Evolutionary conservation across 23 tunicate genomes (phyloP), one percentile per base, ranked within the genome.

Genomic region (Pegea sp.): DNA sequence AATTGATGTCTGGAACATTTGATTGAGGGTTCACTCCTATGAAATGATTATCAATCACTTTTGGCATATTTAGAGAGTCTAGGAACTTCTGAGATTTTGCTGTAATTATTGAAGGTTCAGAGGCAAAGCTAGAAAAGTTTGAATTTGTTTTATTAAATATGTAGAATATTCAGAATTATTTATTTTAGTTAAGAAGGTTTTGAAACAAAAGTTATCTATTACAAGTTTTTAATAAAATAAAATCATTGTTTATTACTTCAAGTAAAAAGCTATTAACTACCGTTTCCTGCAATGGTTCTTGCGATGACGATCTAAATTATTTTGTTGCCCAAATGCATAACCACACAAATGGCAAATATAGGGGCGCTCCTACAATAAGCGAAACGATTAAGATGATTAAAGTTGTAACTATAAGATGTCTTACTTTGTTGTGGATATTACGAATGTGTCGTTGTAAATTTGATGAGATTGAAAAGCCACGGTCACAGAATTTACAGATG

Each of bases 391-490:
- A 29, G n/a, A n/a, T n/a, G n/a, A n/a, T n/a, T n/a, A n/a, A n/a
- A n/a, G n/a, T n/a, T n/a, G n/a, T n/a, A n/a, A n/a, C n/a, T 38
- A 38, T 16, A 38, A 38, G 20, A 18, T 11, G 7, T 13, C 56
- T 29, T 21, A 56, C 71, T 58, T 66, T 56, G 33, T 33, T 52
- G 57, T 75, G 86, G 2, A 75, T 56, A 24, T 60, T 67, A 30
- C 76, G 68, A 1, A 75, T 54, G 34, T 75, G 86, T 18, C 86
- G 62, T 27, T 70, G 75, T 23, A 75, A 44, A 51, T 75, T 68
- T 30, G 75, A 75, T 1, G 74, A 75, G 30, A 68, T 52, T 31
- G 86, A 75, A 54, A 75, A 75, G 5, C 68, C 31, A 25, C 65
- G 30, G 21, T 59, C 34, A 63, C 86, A 75, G 34, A 28, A 59